Percentiles rank a stretch among this genome's conserved stretches.
These are phyloP conservation scores for Leuciscus waleckii DNA, from an alignment of 2,797 vertebrate genomes.

Conservation along the genomic window DNA sequence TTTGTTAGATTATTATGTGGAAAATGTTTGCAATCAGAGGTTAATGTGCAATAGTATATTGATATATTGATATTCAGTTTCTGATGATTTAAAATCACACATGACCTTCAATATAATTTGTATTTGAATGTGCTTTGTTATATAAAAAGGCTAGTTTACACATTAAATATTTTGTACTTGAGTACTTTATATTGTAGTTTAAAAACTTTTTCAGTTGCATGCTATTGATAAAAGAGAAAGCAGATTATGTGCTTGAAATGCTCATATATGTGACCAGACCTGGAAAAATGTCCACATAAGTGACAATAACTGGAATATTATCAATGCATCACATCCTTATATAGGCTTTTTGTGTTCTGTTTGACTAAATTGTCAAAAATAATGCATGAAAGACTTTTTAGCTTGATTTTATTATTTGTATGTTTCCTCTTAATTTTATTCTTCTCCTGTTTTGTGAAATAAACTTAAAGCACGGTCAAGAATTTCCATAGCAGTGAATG, in stretches of 20 bases:
- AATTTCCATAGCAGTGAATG: conserved; percentile 23
- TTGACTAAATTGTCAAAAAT: neutral
- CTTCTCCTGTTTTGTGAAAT: conserved; percentile 13
- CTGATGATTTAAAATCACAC: neutral
- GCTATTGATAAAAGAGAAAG: neutral
- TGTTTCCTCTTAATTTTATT: neutral
- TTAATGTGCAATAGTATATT: neutral
- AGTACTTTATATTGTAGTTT: neutral
- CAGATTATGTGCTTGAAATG: neutral
- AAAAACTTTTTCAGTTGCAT: neutral
- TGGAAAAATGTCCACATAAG: neutral
- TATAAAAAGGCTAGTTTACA: neutral
- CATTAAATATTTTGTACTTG: neutral
- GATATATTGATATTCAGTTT: neutral
- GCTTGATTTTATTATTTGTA: neutral
- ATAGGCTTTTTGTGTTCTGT: neutral
- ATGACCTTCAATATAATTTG: neutral
- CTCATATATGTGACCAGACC: neutral
- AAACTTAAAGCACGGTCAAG: neutral
- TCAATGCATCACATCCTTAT: neutral
- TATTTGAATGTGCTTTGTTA: neutral
- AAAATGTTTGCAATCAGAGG: conserved; percentile 5
- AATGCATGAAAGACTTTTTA: neutral
- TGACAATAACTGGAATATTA: neutral
- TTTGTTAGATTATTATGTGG: neutral